Percentiles rank a stretch among this genome's conserved stretches.
Evolutionary conservation across 2,797 vertebrate genomes (phyloP).

Genomic region (Pseudochaenichthys georgianus): DNA sequence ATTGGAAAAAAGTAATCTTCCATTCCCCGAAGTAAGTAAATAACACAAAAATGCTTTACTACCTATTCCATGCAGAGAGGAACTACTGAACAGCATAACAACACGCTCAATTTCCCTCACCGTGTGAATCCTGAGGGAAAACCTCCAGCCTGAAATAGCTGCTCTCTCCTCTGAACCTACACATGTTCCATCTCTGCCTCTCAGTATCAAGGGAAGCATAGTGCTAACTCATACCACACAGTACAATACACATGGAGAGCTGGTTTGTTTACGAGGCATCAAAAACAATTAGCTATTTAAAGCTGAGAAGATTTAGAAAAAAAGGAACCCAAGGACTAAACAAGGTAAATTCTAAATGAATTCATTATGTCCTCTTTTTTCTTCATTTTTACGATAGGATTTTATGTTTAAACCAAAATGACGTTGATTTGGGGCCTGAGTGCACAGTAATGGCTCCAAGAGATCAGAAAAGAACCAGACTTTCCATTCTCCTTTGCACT

Average conservation of each 20-base stretch:
- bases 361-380: neutral
- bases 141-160: conserved; percentile 37
- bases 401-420: conserved; percentile 34
- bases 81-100: conserved; percentile 26
- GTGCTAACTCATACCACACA: neutral
- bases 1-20: no score
- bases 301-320: conserved; percentile 3
- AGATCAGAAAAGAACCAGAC: conserved; percentile 15
- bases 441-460: neutral
- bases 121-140: conserved; percentile 36
- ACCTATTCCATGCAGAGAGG: neutral
- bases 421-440: neutral
- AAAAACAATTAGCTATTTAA: neutral
- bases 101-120: conserved; percentile 18
- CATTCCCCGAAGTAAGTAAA: no score
- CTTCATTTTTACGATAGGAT: neutral
- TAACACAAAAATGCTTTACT: conserved; percentile 40
- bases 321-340: neutral
- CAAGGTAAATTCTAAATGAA: neutral
- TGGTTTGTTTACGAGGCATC: conserved; percentile 5
- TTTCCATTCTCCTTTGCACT: neutral
- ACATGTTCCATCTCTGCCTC: conserved; percentile 41
- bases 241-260: neutral
- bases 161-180: conserved; percentile 36
- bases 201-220: conserved; percentile 24